Conservation (phyloP, 2,797 vertebrate species). For the Sphenopsis melanotis region DNA sequence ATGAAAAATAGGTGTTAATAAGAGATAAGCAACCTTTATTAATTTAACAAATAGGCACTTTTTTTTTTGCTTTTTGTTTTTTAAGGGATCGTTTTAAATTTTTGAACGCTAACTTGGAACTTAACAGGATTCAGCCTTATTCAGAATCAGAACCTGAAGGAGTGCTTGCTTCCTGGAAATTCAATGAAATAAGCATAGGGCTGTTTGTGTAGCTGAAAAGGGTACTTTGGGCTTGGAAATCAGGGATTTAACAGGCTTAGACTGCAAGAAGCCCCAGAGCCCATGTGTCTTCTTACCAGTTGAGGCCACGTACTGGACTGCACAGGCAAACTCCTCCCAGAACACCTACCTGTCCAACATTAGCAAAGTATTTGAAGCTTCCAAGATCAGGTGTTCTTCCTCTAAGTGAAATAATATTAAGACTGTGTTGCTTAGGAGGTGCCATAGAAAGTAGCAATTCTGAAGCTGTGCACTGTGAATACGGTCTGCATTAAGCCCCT, state of each 20-base stretch:
- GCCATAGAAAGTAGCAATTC: not conserved
- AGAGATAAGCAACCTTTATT: not conserved
- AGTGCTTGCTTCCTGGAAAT: not conserved
- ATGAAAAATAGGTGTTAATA: not conserved
- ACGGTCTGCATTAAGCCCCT: not conserved
- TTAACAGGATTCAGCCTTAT: not conserved
- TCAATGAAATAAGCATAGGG: not conserved
- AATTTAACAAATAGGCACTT: not conserved
- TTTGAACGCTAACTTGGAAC: not conserved
- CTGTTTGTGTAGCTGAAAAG: not conserved
- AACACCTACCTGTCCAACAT: rapidly evolving
- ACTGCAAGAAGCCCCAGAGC: not conserved
- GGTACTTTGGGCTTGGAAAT: not conserved
- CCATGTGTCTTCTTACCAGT: not conserved
- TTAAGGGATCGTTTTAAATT: not conserved
- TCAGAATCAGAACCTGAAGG: not conserved
- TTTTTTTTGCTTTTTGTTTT: not conserved
- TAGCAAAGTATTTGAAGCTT: not conserved
- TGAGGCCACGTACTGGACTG: rapidly evolving
- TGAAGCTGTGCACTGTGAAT: not conserved
- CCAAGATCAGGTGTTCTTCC: not conserved
- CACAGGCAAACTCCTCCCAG: not conserved
- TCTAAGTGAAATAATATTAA: not conserved
- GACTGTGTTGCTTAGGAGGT: not conserved
- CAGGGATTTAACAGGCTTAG: not conserved